phyloP scores from a whole-genome alignment of 2,113 vertebrate genomes.

The Sinocyclocheilus rhinocerous region DNA sequence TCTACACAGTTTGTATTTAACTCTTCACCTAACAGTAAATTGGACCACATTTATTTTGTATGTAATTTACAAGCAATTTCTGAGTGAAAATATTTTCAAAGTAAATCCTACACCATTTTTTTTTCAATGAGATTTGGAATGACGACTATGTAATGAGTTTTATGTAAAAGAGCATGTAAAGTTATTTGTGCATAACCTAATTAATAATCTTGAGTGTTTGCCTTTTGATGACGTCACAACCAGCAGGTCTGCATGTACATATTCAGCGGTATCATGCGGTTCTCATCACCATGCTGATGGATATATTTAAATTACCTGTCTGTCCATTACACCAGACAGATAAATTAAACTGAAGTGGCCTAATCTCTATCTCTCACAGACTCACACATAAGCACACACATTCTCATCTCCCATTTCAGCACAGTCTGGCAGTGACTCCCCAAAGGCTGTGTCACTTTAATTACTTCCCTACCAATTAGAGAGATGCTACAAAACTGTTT shows the following conservation, averaged over 20 bases:
- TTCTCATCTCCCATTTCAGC: conserved; percentile 24
- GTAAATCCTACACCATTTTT: no score
- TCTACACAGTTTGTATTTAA: neutral
- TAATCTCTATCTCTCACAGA: neutral
- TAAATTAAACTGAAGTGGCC: conserved; percentile 29
- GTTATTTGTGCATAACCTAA: neutral
- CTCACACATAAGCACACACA: conserved; percentile 32
- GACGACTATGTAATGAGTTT: neutral
- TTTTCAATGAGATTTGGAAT: neutral
- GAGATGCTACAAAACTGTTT: conserved; percentile 47
- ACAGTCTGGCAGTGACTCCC: conserved; percentile 23
- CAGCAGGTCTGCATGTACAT: neutral
- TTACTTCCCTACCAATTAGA: conserved; percentile 51
- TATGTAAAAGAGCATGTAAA: neutral
- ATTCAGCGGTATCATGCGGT: neutral
- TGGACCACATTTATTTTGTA: no score
- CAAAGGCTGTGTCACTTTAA: conserved; percentile 43
- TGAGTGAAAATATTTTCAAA: no score
- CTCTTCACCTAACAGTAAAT: no score
- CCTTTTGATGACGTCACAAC: neutral
- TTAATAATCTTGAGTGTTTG: neutral
- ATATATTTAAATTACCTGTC: neutral
- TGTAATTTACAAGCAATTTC: no score
- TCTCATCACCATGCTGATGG: neutral
- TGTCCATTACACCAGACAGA: conserved; percentile 18